Evolutionary conservation across 2,888 invertebrate genomes (phyloP).

Genomic region (Corythucha ciliata): DNA sequence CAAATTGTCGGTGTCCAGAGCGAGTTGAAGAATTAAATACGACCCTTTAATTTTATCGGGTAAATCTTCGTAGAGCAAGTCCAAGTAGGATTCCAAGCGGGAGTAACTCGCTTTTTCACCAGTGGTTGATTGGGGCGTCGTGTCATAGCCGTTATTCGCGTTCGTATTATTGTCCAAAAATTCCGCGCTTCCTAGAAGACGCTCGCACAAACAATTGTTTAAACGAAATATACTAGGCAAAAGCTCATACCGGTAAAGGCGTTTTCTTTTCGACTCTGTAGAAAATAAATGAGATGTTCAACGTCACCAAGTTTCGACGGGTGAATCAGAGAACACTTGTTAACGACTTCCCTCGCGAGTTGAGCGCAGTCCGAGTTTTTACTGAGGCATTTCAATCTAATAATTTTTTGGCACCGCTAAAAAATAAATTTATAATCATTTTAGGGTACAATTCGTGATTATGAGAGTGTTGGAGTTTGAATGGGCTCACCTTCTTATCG

Average conservation of each 20-base stretch:
- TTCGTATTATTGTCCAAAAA: conserved; percentile 13
- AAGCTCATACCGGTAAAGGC: conserved; percentile 30
- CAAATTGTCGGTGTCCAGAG: conserved; percentile 88
- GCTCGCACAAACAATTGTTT: not conserved
- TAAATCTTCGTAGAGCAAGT: conserved; percentile 90
- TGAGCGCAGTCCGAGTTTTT: conserved; percentile 67
- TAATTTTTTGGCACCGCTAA: conserved; percentile 69
- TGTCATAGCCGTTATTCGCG: conserved; percentile 24
- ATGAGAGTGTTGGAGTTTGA: no score
- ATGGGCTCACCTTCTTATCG: conserved; percentile 62
- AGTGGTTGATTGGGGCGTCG: conserved; percentile 16
- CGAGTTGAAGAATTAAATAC: conserved; percentile 79
- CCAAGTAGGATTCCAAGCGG: conserved; percentile 87
- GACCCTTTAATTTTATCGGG: conserved; percentile 89
- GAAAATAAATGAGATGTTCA: conserved; percentile 76
- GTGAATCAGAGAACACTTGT: conserved; percentile 77
- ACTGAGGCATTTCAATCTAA: conserved; percentile 69
- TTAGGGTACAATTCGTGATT: conserved; percentile 2
- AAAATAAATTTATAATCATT: no score
- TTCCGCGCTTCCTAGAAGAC: not conserved
- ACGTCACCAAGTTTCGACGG: conserved; percentile 71
- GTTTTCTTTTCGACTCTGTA: conserved; percentile 61
- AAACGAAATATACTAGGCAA: not conserved
- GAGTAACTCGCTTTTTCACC: conserved; percentile 47
- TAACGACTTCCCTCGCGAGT: conserved; percentile 73